Conservation (phyloP, 2,888 invertebrate genomes). For the Drosophila melanocephala region DNA sequence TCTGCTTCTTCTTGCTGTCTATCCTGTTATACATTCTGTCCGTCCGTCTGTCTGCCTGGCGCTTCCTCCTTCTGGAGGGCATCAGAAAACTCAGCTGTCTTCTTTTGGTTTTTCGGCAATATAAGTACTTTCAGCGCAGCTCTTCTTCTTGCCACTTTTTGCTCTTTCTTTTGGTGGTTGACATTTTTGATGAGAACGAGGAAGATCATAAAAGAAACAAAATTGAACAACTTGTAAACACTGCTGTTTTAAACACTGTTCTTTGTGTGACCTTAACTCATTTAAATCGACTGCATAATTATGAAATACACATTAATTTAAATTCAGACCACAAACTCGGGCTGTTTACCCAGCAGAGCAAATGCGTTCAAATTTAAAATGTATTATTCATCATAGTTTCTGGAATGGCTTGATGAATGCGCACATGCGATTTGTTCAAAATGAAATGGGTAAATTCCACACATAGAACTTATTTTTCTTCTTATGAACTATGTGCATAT, state of each 20-base stretch:
- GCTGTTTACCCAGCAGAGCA: background rate
- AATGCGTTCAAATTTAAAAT: background rate
- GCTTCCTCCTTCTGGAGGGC: slow-evolving; percentile 37
- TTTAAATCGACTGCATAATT: background rate
- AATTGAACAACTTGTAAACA: background rate
- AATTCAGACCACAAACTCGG: slow-evolving; percentile 3
- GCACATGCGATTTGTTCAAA: background rate
- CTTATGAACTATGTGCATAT: slow-evolving; percentile 6
- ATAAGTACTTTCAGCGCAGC: slow-evolving; percentile 23
- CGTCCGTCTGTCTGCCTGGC: background rate
- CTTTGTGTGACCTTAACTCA: background rate
- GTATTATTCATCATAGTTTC: background rate
- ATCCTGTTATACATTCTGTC: slow-evolving; percentile 11
- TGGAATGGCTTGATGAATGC: background rate
- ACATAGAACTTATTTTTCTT: background rate
- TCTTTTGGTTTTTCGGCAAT: slow-evolving; percentile 7
- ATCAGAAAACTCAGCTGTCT: slow-evolving; percentile 52
- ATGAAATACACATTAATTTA: slow-evolving; percentile 7
- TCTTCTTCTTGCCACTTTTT: slow-evolving; percentile 19
- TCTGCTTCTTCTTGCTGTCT: slow-evolving; percentile 31
- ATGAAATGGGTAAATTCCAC: background rate
- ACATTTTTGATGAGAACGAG: slow-evolving; percentile 7
- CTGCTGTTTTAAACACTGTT: background rate
- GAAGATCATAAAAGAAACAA: background rate
- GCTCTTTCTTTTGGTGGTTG: slow-evolving; percentile 12